Evolutionary conservation across 2,797 vertebrate genomes (phyloP), one percentile per base, ranked within the genome.

Genomic region (Petrocephalus sullivani): DNA sequence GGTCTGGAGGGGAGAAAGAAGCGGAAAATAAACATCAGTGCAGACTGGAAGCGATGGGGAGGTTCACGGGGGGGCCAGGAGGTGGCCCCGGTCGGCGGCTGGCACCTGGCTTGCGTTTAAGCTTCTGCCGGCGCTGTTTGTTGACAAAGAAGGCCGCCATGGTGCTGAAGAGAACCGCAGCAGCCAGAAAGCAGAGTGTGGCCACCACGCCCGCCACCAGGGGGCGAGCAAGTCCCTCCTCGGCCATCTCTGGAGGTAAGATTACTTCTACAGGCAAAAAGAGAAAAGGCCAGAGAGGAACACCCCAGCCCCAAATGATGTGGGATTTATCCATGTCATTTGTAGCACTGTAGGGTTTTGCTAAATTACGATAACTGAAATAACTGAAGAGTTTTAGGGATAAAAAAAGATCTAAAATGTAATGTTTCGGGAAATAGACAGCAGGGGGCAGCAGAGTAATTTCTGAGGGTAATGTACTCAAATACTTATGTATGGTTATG

Each of bases 61-160:
- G 37, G 37, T n/a, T 78, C 33, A 9, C 37, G 1, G 71, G 37
- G 71, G 71, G 46, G 71, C 71, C 71, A 8, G 71, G 19, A 9
- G 16, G 28, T 0, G 28, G 53, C 49, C 8, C 9, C 3, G 12
- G 16, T n/a, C 4, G 28, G 4, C 14, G 28, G 51, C 28, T n/a
- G 16, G 92, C 91, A 99, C 98, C 98, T 97, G 98, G 97, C 95
- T 99, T 99, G 91, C 98, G 97, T 91, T 99, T 99, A 92, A 99
- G 97, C 94, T 99, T 99, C 92, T 97, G 98, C 83, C 98, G 97
- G 91, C 98, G 97, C 93, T 99, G 98, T 93, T 98, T 98, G 94
- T 99, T 99, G 93, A 99, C 98, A 75, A 99, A 99, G 95, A 98
- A 99, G 91, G 98, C 98, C 0, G 98, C 98, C 53, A 99, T 96